A percentile compares a stretch with the other conserved stretches of the same genome.
phyloP scores from a whole-genome alignment of 30 jellyfish, hydroid and myxozoan species.

The Nemopilema nomurai region DNA sequence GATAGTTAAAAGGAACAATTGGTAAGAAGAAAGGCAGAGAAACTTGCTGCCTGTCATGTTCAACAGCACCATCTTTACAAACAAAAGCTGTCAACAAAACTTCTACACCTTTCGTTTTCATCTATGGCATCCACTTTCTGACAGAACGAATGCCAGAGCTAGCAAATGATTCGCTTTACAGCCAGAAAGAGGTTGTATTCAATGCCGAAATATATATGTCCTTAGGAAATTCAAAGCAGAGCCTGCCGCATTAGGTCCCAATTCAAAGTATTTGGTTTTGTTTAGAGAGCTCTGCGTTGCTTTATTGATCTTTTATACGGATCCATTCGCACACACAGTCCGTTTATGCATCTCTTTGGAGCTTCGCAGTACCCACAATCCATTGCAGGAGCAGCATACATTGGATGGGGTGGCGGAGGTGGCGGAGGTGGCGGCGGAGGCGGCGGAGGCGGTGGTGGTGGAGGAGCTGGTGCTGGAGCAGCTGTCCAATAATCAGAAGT shows the following conservation, averaged over 20 bases:
- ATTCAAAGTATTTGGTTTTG: neutral
- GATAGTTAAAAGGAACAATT: too few species aligned
- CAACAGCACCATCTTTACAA: too few species aligned
- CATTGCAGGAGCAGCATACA: constrained; percentile 41
- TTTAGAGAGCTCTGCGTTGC: constrained; percentile 14
- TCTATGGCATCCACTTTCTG: too few species aligned
- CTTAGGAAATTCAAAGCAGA: too few species aligned
- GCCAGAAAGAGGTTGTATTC: neutral
- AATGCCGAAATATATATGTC: too few species aligned
- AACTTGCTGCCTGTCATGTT: too few species aligned
- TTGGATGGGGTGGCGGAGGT: constrained; percentile 85
- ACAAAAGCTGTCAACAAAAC: too few species aligned
- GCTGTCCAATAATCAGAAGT: neutral
- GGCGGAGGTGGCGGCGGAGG: constrained; percentile 79
- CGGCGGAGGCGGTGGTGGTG: constrained; percentile 92
- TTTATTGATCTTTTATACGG: constrained; percentile 55
- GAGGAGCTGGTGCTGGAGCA: constrained; percentile 78
- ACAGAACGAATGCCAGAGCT: neutral
- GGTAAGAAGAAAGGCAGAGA: too few species aligned
- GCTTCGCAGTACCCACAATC: constrained; percentile 78
- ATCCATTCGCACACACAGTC: constrained; percentile 61
- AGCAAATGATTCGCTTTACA: neutral
- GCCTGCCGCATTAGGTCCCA: too few species aligned
- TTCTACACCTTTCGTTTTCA: too few species aligned
- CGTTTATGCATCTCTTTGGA: constrained; percentile 73